These are phyloP conservation scores for Pachyrhynchus sulphureomaculatus DNA, from an alignment of 1,140 invertebrate species.

Conservation along the genomic window DNA sequence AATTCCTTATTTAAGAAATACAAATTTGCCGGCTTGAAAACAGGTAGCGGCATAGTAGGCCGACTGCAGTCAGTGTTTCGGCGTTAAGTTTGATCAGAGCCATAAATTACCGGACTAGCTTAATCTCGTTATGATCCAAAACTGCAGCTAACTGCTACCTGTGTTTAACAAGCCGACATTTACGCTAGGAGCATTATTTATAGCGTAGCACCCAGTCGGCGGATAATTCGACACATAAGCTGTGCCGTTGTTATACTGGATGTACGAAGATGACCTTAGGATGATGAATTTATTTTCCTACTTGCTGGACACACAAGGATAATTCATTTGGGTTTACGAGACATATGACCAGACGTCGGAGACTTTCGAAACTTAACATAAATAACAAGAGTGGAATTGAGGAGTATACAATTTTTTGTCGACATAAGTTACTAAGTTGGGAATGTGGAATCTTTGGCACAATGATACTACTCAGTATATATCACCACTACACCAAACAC, in stretches of 20 bases:
- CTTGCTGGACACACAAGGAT: too few species aligned
- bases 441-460: too few species aligned
- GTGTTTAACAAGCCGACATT: slow-evolving; percentile 43
- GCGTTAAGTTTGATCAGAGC: slow-evolving; percentile 43
- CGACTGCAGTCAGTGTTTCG: slow-evolving; percentile 23
- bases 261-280: slow-evolving; percentile 7
- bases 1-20: not conserved
- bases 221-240: slow-evolving; percentile 21
- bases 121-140: slow-evolving; percentile 49
- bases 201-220: slow-evolving; percentile 13
- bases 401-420: too few species aligned
- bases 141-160: slow-evolving; percentile 46
- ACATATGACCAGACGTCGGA: too few species aligned
- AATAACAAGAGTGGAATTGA: too few species aligned
- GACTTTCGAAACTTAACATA: too few species aligned
- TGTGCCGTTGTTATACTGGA: too few species aligned
- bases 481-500: too few species aligned
- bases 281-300: slow-evolving; percentile 2
- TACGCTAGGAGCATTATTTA: slow-evolving; percentile 31
- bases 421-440: too few species aligned
- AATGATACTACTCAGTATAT: too few species aligned
- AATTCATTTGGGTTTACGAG: too few species aligned
- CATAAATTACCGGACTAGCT: slow-evolving; percentile 50
- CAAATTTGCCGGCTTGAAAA: too few species aligned
- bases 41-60: slow-evolving; percentile 4